A percentile compares a stretch with the other conserved stretches of the same genome.
Evolutionary conservation across 2,797 vertebrate genomes (phyloP).

Genomic region (Gallinago solitaria): DNA sequence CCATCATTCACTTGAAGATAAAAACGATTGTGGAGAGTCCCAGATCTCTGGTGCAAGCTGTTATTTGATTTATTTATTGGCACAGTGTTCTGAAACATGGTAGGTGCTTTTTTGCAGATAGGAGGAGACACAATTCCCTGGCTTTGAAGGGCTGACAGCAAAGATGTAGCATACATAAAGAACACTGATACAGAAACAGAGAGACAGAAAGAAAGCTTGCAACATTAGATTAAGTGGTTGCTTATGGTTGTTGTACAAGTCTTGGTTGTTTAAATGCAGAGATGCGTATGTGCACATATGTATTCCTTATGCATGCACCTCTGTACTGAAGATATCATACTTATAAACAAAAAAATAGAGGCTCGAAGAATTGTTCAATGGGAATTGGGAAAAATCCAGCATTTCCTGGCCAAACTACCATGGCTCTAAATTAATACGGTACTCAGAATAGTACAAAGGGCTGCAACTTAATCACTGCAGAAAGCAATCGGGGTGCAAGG

Average conservation of each 20-base stretch:
- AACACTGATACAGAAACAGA: background rate
- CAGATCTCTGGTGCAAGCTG: slow-evolving; percentile 1
- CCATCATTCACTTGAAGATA: slow-evolving; percentile 6
- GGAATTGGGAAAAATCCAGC: background rate
- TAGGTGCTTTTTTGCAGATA: background rate
- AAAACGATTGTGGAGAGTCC: background rate
- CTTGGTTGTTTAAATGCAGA: background rate
- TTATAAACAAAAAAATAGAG: background rate
- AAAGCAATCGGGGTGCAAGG: background rate
- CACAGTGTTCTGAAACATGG: background rate
- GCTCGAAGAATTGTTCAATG: background rate
- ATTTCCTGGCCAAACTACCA: background rate
- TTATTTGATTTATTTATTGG: slow-evolving; percentile 47
- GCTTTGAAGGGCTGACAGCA: background rate
- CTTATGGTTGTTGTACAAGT: background rate
- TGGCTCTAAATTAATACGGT: background rate
- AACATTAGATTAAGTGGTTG: background rate
- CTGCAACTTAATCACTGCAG: background rate
- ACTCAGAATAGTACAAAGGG: background rate
- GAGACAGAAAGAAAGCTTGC: background rate
- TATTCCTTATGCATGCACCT: background rate
- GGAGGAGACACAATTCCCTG: background rate
- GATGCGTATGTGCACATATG: background rate
- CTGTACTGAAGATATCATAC: background rate
- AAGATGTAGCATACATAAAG: background rate